A percentile compares a stretch with the other conserved stretches of the same genome.
Conservation (phyloP, 2,113 vertebrate species). For the Cinclus mexicanus region DNA sequence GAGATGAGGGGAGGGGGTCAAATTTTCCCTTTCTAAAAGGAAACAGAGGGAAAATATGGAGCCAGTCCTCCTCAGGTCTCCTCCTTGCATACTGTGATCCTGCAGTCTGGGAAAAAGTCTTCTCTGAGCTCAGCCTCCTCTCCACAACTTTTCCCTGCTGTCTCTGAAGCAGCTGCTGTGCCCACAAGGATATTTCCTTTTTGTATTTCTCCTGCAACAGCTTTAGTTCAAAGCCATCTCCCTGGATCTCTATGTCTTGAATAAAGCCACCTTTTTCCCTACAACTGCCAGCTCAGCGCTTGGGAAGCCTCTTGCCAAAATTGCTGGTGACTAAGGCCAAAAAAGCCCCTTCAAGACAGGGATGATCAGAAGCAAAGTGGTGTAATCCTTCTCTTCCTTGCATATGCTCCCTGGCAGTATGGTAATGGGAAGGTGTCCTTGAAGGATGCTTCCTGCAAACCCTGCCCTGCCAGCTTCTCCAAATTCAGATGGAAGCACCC, state of each 20-base stretch:
- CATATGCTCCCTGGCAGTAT: background rate
- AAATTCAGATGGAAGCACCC: background rate
- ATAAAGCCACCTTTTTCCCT: background rate
- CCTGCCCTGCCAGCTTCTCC: background rate
- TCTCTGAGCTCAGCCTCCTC: background rate
- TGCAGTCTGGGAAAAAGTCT: background rate
- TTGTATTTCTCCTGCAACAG: background rate
- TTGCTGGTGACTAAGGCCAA: constrained; percentile 22
- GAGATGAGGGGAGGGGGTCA: background rate
- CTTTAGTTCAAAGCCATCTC: background rate
- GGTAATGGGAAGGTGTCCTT: background rate
- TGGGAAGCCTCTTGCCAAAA: constrained; percentile 51
- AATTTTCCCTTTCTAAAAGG: background rate
- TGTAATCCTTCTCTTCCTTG: background rate
- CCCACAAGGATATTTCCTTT: background rate
- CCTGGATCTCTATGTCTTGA: background rate
- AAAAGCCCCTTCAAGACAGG: constrained; percentile 32
- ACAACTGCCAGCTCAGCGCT: background rate
- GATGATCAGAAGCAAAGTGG: constrained; percentile 24
- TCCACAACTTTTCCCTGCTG: background rate
- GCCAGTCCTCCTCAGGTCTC: background rate
- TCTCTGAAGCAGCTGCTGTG: background rate
- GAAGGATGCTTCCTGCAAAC: background rate
- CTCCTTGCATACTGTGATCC: background rate
- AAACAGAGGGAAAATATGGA: background rate